Evolutionary conservation across 1,140 invertebrate species (phyloP).

Genomic region (Pectinophora gossypiella): DNA sequence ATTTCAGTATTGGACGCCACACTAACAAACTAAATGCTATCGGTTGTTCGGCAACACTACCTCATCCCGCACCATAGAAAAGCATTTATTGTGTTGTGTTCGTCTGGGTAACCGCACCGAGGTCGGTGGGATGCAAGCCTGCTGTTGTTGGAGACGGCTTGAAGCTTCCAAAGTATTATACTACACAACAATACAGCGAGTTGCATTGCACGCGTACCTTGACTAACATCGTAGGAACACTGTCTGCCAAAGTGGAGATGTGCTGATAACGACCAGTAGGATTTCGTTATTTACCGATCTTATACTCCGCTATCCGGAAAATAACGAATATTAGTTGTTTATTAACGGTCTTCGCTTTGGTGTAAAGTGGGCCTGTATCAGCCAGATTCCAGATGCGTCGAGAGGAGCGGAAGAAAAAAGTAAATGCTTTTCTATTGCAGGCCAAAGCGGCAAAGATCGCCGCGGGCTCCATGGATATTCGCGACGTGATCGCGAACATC

Average conservation of each 20-base stretch:
- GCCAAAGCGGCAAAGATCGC: neutral
- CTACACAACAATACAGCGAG: too few species aligned
- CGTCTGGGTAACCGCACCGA: neutral
- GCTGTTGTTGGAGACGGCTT: too few species aligned
- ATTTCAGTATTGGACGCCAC: too few species aligned
- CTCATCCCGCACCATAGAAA: neutral
- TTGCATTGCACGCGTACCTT: too few species aligned
- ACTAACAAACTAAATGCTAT: too few species aligned
- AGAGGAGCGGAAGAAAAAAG: too few species aligned
- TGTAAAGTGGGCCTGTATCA: too few species aligned
- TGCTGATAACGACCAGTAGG: neutral
- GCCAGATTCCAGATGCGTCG: neutral
- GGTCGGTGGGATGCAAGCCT: neutral
- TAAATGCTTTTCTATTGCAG: constrained; percentile 5
- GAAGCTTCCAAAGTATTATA: neutral
- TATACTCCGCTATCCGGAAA: neutral
- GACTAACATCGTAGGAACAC: too few species aligned
- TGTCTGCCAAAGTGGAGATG: neutral
- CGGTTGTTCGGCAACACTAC: too few species aligned
- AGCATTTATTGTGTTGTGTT: neutral
- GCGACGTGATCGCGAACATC: constrained; percentile 78
- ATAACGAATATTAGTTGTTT: too few species aligned
- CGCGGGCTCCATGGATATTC: neutral
- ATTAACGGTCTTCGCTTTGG: too few species aligned
- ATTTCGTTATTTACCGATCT: neutral